phyloP scores from a whole-genome alignment of 2,888 invertebrate genomes.

The Acanthacorydalis orientalis region DNA sequence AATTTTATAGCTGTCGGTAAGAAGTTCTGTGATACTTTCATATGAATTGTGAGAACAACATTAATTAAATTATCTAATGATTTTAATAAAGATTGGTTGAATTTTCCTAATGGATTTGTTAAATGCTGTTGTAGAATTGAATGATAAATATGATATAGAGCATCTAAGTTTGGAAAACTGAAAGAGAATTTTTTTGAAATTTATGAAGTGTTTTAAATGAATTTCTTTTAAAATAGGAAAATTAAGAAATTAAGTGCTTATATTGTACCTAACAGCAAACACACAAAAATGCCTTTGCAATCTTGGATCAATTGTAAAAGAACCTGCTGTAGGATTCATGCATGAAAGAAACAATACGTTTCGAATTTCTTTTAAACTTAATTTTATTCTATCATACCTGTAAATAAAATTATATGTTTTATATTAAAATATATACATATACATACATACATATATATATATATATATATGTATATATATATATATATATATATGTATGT shows the following conservation, averaged over 20 bases:
- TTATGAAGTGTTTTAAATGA: constrained; percentile 1
- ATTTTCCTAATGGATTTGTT: constrained; percentile 45
- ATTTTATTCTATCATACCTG: constrained; percentile 65
- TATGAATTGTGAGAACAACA: constrained; percentile 61
- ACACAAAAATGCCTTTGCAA: constrained; percentile 78
- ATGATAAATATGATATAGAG: constrained; percentile 68
- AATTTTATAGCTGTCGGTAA: constrained; percentile 89
- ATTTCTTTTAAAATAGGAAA: too few species aligned
- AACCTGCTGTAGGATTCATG: constrained; percentile 94
- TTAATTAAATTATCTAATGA: constrained; percentile 43
- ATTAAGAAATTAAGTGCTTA: too few species aligned
- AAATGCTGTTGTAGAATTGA: constrained; percentile 69
- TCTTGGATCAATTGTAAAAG: constrained; percentile 82
- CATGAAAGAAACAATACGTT: constrained; percentile 88
- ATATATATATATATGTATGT: too few species aligned
- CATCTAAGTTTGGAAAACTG: constrained; percentile 72
- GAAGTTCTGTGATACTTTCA: constrained; percentile 56
- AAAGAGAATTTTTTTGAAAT: constrained; percentile 10
- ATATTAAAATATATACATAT: too few species aligned
- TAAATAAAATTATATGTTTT: too few species aligned
- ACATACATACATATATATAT: too few species aligned
- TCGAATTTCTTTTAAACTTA: constrained; percentile 76
- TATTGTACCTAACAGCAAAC: constrained; percentile 57
- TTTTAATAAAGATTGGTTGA: constrained; percentile 38
- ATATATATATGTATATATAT: too few species aligned